phyloP scores from a whole-genome alignment of 2,797 vertebrate species.

The Otolemur crassicaudatus region DNA sequence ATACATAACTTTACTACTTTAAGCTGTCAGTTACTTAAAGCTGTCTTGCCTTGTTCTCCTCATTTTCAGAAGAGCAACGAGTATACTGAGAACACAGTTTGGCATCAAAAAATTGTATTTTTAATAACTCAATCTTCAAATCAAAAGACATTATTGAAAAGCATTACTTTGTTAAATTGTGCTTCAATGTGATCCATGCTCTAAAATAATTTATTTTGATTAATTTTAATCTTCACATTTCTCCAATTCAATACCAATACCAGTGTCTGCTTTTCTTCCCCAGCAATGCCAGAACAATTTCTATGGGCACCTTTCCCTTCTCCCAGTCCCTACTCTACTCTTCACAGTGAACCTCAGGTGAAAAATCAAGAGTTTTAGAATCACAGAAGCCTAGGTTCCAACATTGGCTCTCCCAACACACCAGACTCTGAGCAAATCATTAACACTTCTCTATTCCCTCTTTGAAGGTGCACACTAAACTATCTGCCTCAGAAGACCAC shows the following conservation, averaged over 20 bases:
- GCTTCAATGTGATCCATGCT: neutral
- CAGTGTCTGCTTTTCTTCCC: neutral
- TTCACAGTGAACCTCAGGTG: neutral
- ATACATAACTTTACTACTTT: neutral
- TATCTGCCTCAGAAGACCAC: neutral
- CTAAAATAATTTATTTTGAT: neutral
- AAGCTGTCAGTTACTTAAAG: neutral
- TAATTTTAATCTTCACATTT: neutral
- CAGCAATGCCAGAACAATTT: neutral
- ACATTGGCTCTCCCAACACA: neutral
- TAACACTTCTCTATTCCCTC: neutral
- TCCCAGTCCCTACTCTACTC: neutral
- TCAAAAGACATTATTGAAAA: neutral
- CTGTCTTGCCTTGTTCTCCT: neutral
- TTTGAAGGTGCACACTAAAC: neutral
- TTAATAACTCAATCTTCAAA: neutral
- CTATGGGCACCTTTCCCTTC: neutral
- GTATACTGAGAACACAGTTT: neutral
- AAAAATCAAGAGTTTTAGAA: neutral
- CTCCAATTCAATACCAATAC: neutral
- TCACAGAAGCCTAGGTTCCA: neutral
- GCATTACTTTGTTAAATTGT: conserved; percentile 35
- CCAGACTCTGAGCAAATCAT: neutral
- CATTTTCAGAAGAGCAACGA: neutral
- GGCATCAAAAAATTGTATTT: neutral